Base-by-base conservation (phyloP, 2,113 vertebrate genomes). In the Thymallus thymallus region DNA sequence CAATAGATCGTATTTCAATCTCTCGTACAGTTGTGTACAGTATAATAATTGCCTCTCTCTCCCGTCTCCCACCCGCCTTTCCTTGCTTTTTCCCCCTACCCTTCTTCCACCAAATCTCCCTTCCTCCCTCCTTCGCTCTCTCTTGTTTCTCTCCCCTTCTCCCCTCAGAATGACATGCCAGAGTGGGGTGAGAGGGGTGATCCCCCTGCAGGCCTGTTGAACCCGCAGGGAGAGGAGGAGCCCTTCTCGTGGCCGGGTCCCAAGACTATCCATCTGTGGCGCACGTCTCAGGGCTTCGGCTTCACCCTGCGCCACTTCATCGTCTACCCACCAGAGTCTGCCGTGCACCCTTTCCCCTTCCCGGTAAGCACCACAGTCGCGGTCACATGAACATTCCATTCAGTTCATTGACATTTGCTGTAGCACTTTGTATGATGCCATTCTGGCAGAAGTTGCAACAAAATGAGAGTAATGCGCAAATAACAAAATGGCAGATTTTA, bases 271-370 rank as follows among this genome's bases (percentile, higher is more conserved):
- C 75, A 80, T 51, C 87, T 99, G 63, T 92, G 88, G 68, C 95
- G 97, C 82, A 95, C 96, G 68, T 90, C 95, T 70, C 93, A 95
- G 73, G 98, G 98, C 20, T 99, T 98, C 72, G 98, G 98, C 76
- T 99, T 99, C 85, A 99, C 98, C 20, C 92, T 99, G 87, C 94
- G 98, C 26, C 98, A 99, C 91, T 99, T 99, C 91, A 98, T 99
- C 71, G 98, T 99, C 73, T 99, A 99, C 80, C 98, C 98, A 3
- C 98, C 97, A 0, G 97, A 99, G 85, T 99, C 98, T 6, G 94
- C 95, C 32, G 85, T 95, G 84, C 95, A 96, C 2, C 16, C 48
- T 14, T 91, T 90, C 87, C 92, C 92, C 80, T 94, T 94, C 79
- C 96, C 92, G 94, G 98, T 98, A 85, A 51, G 73, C 22, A 35